These are phyloP conservation scores for Machimus rusticus DNA, from an alignment of 2,888 invertebrate genomes.

Conservation along the genomic window DNA sequence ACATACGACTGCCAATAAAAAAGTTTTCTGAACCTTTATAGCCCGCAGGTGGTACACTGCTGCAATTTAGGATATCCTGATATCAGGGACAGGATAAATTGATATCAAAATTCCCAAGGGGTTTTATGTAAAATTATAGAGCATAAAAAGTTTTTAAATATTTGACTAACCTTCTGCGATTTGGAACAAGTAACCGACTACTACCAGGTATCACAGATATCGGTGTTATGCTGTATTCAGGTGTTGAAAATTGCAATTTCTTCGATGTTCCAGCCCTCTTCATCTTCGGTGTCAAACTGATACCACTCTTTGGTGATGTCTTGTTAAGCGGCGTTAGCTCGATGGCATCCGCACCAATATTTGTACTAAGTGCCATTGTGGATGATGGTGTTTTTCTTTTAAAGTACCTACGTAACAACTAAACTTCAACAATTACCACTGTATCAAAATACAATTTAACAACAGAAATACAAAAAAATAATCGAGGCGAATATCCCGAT, in stretches of 20 bases:
- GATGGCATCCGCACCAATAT: slow-evolving; percentile 47
- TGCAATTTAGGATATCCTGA: neutral
- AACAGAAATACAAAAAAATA: neutral
- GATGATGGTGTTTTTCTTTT: neutral
- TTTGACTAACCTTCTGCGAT: slow-evolving; percentile 49
- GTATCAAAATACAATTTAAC: slow-evolving; percentile 6
- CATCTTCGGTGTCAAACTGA: slow-evolving; percentile 49
- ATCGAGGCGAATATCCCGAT: neutral
- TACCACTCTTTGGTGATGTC: slow-evolving; percentile 34
- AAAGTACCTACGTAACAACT: neutral
- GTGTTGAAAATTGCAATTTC: slow-evolving; percentile 50
- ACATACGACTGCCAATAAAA: neutral
- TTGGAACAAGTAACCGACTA: slow-evolving; percentile 44
- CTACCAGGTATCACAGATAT: slow-evolving; percentile 47
- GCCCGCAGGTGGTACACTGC: neutral
- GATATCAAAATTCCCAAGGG: neutral
- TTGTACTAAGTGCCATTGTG: slow-evolving; percentile 48
- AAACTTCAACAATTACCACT: neutral
- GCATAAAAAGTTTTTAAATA: neutral
- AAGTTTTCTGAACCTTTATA: neutral
- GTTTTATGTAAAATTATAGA: neutral
- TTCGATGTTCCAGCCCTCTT: slow-evolving; percentile 48
- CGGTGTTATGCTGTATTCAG: slow-evolving; percentile 49
- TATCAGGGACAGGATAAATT: neutral
- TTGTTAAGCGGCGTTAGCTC: slow-evolving; percentile 49